phyloP scores from a whole-genome alignment of 2,113 vertebrate species.

The Nymphicus hollandicus region DNA sequence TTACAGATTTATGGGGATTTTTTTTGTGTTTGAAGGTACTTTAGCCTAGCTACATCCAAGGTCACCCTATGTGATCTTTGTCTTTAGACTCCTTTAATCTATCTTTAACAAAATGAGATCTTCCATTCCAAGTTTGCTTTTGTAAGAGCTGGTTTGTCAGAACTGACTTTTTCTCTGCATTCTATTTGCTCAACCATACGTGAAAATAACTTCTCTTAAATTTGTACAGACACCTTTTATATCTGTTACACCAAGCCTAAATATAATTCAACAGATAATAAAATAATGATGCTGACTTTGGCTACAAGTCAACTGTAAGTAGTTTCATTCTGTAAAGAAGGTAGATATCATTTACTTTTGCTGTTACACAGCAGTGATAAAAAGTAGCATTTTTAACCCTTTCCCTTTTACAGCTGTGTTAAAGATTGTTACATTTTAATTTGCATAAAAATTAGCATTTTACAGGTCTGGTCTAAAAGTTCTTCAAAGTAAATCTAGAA shows the following conservation, averaged over 20 bases:
- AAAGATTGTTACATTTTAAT: not conserved
- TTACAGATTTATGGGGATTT: not conserved
- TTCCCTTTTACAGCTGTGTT: not conserved
- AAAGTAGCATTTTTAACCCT: not conserved
- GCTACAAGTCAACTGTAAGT: not conserved
- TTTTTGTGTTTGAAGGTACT: not conserved
- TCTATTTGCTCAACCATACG: not conserved
- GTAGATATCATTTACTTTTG: not conserved
- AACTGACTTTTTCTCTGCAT: not conserved
- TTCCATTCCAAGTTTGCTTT: not conserved
- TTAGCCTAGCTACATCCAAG: not conserved
- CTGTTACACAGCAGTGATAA: not conserved
- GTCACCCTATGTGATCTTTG: not conserved
- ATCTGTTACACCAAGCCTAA: not conserved
- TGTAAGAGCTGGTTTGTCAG: not conserved
- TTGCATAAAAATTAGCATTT: not conserved
- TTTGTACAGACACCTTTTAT: not conserved
- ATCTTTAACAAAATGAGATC: not conserved
- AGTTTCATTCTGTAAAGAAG: not conserved
- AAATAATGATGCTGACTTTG: not conserved
- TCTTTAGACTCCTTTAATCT: not conserved
- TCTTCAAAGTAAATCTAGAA: not conserved
- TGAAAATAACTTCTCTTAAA: not conserved
- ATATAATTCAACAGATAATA: not conserved
- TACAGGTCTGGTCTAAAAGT: not conserved